Base-by-base conservation (phyloP, 2,113 vertebrate genomes). In the Microtus pennsylvanicus region DNA sequence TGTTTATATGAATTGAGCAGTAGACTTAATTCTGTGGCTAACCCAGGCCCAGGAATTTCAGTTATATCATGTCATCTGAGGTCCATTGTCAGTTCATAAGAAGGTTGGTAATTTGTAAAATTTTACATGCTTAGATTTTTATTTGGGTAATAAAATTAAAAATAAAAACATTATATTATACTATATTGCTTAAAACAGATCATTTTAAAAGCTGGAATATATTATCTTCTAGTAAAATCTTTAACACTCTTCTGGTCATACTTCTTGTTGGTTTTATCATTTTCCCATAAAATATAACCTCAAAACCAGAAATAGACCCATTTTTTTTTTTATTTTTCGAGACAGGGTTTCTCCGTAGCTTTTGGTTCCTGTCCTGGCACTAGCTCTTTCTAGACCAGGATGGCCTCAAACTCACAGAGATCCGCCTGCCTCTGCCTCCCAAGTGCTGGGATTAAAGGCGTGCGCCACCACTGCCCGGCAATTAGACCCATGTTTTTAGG, bases 111-210 rank as follows among this genome's bases (percentile, higher is more conserved):
- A 16, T 77, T 77, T 69, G 0, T 2, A 95, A 75, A 90, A 72
- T 52, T 86, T 94, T 78, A 58, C 17, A 83, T 89, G 12, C 72
- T 19, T 35, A 26, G 21, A 16, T 55, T 17, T 90, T 91, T 92
- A 77, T 87, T 91, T 96, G 7, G 8, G 30, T 33, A 91, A 80
- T 61, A 91, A 89, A 93, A 88, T 16, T 58, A 50, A 72, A 92
- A 90, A 12, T 19, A 72, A 72, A 55, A 90, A 76, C 30, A 87
- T 55, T 94, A 69, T 55, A 87, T 35, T 90, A 22, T 55, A 87
- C 28, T 90, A 17, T 47, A 13, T 63, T 82, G 33, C 19, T 88
- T 58, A 58, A 75, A 78, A 90, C 88, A 72, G 21, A 21, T 17
- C 5, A 87, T 96, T 93, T 65, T 1, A 61, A 75, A 42, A 70